A percentile compares a stretch with the other conserved stretches of the same genome.
phyloP scores from a whole-genome alignment of 2,797 vertebrate species.

The Gymnocypris eckloni region DNA sequence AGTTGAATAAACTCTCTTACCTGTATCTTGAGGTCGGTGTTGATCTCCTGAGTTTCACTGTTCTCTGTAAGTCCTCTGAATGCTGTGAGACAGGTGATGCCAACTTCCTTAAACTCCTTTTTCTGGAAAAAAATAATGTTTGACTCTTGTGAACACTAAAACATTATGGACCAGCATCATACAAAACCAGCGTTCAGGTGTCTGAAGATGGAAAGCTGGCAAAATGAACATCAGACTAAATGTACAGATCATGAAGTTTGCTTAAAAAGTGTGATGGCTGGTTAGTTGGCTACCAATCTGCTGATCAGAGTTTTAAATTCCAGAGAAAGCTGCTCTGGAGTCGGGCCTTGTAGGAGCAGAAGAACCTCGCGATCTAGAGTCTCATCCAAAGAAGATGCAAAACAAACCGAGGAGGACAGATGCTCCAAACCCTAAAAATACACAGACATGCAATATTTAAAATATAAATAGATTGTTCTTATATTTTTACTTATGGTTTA shows the following conservation, averaged over 20 bases:
- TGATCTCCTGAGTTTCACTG: slow-evolving; percentile 54
- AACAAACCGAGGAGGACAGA: slow-evolving; percentile 64
- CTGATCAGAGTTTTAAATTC: slow-evolving; percentile 77
- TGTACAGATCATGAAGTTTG: not conserved
- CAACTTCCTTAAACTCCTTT: slow-evolving; percentile 75
- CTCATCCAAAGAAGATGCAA: slow-evolving; percentile 74
- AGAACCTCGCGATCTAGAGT: slow-evolving; percentile 83
- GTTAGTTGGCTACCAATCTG: slow-evolving; percentile 77
- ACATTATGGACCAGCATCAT: not conserved
- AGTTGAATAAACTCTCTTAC: slow-evolving; percentile 68
- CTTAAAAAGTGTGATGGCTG: not conserved
- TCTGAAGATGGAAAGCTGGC: not conserved
- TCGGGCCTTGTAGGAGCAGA: slow-evolving; percentile 80
- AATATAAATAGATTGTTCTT: too few relatives aligned
- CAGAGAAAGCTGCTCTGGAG: slow-evolving; percentile 73
- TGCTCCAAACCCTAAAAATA: slow-evolving; percentile 63
- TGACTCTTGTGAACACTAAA: slow-evolving; percentile 8
- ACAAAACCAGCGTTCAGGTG: not conserved
- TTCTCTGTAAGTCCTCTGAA: slow-evolving; percentile 66
- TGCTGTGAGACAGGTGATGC: slow-evolving; percentile 62
- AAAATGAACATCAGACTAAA: not conserved
- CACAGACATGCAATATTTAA: not conserved
- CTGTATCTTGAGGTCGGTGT: slow-evolving; percentile 68
- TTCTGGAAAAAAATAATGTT: slow-evolving; percentile 72
- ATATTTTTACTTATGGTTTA: too few relatives aligned